Conservation (phyloP, 2,888 invertebrate species). For the Didymodactylos carnosus region DNA sequence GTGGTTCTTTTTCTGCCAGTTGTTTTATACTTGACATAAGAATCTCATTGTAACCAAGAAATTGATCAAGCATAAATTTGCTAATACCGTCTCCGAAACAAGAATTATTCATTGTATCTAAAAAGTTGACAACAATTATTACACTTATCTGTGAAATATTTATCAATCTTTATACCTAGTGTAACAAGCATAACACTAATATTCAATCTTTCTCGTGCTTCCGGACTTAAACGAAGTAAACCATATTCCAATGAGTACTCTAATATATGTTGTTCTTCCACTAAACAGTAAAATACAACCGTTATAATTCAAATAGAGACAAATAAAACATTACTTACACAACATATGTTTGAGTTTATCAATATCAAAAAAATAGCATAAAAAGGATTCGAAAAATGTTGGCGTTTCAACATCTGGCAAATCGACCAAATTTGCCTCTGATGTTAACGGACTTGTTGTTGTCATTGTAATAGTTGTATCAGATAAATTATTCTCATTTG, state of each 20-base stretch:
- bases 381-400: neutral
- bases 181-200: constrained; percentile 54
- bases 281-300: no score
- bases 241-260: constrained; percentile 96
- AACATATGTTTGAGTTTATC: neutral
- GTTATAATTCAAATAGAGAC: no score
- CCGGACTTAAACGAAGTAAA: constrained; percentile 66
- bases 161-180: constrained; percentile 27
- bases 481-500: no score
- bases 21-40: constrained; percentile 87
- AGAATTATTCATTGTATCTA: neutral
- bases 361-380: neutral
- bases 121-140: neutral
- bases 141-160: neutral
- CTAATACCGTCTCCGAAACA: constrained; percentile 86
- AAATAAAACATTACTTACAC: no score
- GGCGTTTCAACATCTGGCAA: no score
- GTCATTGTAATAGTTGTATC: no score
- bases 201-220: constrained; percentile 61
- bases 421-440: no score
- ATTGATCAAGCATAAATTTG: constrained; percentile 66
- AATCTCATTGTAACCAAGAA: constrained; percentile 87
- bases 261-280: constrained; percentile 67
- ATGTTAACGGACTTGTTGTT: no score
- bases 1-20: constrained; percentile 80